A percentile compares a stretch with the other conserved stretches of the same genome.
phyloP scores from a whole-genome alignment of 2,113 vertebrate species.

The Pedetes capensis region DNA sequence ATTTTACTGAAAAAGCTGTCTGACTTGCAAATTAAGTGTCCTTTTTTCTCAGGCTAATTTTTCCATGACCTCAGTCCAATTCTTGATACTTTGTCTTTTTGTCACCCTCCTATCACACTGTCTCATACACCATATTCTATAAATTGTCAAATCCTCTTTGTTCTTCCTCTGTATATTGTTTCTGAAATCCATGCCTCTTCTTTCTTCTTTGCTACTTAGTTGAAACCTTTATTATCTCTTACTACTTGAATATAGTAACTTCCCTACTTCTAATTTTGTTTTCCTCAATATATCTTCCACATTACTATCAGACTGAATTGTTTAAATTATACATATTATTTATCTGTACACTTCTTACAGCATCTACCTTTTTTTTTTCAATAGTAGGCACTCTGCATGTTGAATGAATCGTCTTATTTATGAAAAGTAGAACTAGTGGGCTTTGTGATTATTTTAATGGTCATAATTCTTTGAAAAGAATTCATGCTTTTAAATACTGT shows the following conservation, averaged over 20 bases:
- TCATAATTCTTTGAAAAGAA: conserved; percentile 7
- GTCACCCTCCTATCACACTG: neutral
- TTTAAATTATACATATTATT: neutral
- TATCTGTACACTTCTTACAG: neutral
- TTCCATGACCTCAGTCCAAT: neutral
- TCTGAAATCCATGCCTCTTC: neutral
- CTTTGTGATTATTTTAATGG: conserved; percentile 43
- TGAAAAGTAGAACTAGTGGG: neutral
- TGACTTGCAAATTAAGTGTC: neutral
- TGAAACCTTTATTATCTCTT: neutral
- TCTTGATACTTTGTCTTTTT: neutral
- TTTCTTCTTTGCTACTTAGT: neutral
- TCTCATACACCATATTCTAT: neutral
- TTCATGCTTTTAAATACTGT: conserved; percentile 22
- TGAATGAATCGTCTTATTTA: conserved; percentile 16
- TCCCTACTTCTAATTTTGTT: neutral
- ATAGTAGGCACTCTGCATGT: neutral
- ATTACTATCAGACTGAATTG: neutral
- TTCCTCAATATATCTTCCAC: neutral
- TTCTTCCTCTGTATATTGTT: neutral
- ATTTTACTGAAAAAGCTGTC: neutral
- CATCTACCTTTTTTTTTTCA: neutral
- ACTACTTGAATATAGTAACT: neutral
- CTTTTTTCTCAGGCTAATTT: neutral
- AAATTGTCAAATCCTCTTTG: neutral